Evolutionary conservation across 2,797 vertebrate genomes (phyloP), one percentile per base, ranked within the genome.

Genomic region (Karalla daura): DNA sequence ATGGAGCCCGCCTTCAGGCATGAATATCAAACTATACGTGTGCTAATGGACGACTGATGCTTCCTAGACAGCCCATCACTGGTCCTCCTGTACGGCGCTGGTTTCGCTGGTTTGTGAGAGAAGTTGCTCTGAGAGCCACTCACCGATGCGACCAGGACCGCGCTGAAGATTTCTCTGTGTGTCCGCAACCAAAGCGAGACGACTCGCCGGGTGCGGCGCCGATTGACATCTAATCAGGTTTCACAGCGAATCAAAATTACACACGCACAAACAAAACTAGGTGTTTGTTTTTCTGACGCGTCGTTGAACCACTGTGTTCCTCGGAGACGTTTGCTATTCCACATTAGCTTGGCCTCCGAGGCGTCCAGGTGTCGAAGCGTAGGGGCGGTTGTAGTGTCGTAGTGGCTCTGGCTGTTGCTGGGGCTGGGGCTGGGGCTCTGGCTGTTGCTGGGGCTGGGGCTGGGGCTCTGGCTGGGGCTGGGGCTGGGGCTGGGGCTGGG

Each of bases 391-490:
- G 51, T 25, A 53, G 51, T n/a, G 36, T 64, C 49, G n/a, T n/a
- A n/a, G n/a, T n/a, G n/a, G n/a, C 15, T 52, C 30, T 61, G 49
- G 72, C 40, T 66, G 75, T 50, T 59, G 51, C 52, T 66, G 45
- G n/a, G n/a, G n/a, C n/a, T n/a, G n/a, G n/a, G n/a, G n/a, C n/a
- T n/a, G n/a, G n/a, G n/a, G n/a, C 15, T 52, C 30, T 61, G 49
- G 72, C 40, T 66, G 75, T 50, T 59, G 51, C 52, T 66, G 45
- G n/a, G n/a, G n/a, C n/a, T n/a, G n/a, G n/a, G n/a, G n/a, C n/a
- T n/a, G n/a, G n/a, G n/a, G n/a, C 15, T 52, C 30, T 61, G 49
- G 72, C 40, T 66, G 75, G 46, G 55, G 51, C 52, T 66, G 45
- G n/a, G n/a, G n/a, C n/a, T n/a, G n/a, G n/a, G n/a, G n/a, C n/a